A percentile compares a stretch with the other conserved stretches of the same genome.
Evolutionary conservation across 2,888 invertebrate species (phyloP).

Genomic region (Corbicula japonica): DNA sequence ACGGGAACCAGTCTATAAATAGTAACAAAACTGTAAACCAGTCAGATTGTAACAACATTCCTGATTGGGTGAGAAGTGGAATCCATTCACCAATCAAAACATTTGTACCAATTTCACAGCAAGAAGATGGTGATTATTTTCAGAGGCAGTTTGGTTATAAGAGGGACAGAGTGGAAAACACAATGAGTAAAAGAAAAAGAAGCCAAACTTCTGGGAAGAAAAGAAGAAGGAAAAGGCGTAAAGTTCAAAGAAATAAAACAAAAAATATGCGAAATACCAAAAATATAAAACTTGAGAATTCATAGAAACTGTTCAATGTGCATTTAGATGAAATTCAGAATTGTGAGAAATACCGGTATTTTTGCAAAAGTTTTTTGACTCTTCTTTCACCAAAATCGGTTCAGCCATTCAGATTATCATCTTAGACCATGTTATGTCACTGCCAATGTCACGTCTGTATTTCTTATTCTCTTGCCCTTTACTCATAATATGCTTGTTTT

Average conservation of each 20-base stretch:
- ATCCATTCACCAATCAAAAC: constrained; percentile 64
- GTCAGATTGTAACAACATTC: constrained; percentile 31
- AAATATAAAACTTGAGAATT: no score
- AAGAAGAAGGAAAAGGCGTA: constrained; percentile 43
- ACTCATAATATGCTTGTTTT: no score
- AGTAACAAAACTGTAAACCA: constrained; percentile 28
- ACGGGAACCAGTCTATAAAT: constrained; percentile 31
- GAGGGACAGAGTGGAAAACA: constrained; percentile 44
- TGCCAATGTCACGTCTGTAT: no score
- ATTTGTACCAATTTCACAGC: constrained; percentile 62
- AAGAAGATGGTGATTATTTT: constrained; percentile 63
- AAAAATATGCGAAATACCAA: not conserved
- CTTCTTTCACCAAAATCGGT: no score
- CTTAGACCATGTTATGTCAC: no score
- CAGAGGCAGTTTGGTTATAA: constrained; percentile 59
- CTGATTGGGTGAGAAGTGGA: constrained; percentile 57
- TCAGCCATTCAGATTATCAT: no score
- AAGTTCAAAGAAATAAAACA: constrained; percentile 35
- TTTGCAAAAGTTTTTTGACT: not conserved
- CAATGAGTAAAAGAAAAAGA: constrained; percentile 55
- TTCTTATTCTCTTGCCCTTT: no score
- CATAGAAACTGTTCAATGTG: no score
- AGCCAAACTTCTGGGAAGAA: constrained; percentile 16
- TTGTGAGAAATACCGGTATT: not conserved
- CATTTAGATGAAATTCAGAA: no score